phyloP scores from a whole-genome alignment of 2,888 invertebrate species.

The Tupiocoris notatus region DNA sequence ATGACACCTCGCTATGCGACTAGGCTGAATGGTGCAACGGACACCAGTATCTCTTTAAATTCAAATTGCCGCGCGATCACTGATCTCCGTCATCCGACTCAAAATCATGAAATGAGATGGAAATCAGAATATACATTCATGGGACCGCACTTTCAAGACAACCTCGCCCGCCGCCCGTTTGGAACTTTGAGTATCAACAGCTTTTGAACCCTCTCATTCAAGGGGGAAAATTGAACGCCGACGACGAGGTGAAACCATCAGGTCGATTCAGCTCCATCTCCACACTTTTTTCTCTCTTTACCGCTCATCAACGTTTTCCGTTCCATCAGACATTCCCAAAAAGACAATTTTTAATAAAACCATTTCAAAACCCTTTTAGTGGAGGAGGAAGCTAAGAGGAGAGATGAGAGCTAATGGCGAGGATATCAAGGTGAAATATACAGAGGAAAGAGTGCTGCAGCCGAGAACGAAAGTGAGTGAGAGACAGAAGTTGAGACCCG shows the following conservation, averaged over 20 bases:
- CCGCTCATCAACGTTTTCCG: not conserved
- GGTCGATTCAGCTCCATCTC: not conserved
- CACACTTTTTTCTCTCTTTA: not conserved
- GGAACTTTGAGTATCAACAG: not conserved
- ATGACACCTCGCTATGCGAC: too few relatives aligned
- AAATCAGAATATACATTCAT: too few relatives aligned
- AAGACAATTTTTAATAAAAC: slow-evolving; percentile 26
- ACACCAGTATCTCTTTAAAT: too few relatives aligned
- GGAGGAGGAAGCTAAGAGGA: not conserved
- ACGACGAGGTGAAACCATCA: not conserved
- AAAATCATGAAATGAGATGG: too few relatives aligned
- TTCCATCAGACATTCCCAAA: slow-evolving; percentile 12
- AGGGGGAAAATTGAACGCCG: not conserved
- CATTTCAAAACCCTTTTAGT: slow-evolving; percentile 25
- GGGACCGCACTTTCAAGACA: too few relatives aligned
- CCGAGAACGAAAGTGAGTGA: not conserved
- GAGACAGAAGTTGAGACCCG: not conserved
- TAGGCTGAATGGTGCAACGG: too few relatives aligned
- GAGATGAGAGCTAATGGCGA: slow-evolving; percentile 24
- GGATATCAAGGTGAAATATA: slow-evolving; percentile 28
- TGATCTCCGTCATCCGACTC: too few relatives aligned
- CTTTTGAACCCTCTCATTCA: not conserved
- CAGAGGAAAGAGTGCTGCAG: not conserved
- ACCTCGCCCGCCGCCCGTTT: too few relatives aligned
- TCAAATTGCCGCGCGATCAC: too few relatives aligned